Conservation (phyloP, 2,888 invertebrate species). For the Lepetodrilus schrolli region DNA sequence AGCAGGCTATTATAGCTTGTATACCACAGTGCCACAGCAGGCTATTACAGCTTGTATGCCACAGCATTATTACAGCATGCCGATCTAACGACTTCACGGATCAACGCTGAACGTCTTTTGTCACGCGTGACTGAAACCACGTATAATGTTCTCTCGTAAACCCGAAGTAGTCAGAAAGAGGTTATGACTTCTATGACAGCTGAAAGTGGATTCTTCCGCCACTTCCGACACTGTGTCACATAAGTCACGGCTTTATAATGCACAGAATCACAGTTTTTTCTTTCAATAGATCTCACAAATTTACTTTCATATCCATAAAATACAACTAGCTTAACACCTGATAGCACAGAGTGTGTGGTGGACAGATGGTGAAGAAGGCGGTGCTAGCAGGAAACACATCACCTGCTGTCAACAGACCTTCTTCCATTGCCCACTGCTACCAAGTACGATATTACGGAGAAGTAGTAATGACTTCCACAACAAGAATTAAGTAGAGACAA, state of each 20-base stretch:
- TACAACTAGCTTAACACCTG: neutral
- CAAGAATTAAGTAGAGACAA: too few species aligned
- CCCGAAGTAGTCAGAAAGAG: neutral
- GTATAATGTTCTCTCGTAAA: neutral
- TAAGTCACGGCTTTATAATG: conserved; percentile 13
- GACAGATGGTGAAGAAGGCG: too few species aligned
- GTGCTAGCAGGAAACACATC: neutral
- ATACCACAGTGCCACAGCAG: too few species aligned
- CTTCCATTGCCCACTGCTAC: neutral
- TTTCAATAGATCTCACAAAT: neutral
- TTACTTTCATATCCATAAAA: conserved; percentile 6
- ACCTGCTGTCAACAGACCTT: neutral
- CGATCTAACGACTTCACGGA: neutral
- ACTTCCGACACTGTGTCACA: neutral
- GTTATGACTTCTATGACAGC: neutral
- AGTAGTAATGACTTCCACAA: too few species aligned
- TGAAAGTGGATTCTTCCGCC: conserved; percentile 1
- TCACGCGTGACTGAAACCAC: neutral
- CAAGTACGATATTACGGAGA: too few species aligned
- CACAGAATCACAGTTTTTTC: neutral
- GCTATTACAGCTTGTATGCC: too few species aligned
- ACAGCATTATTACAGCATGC: too few species aligned
- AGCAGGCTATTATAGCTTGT: too few species aligned
- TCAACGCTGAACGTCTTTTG: neutral
- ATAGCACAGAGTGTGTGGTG: neutral